Percentiles rank a stretch among this genome's conserved stretches.
Evolutionary conservation across 2,888 invertebrate genomes (phyloP).

Genomic region (Lasioglossum villosulum): DNA sequence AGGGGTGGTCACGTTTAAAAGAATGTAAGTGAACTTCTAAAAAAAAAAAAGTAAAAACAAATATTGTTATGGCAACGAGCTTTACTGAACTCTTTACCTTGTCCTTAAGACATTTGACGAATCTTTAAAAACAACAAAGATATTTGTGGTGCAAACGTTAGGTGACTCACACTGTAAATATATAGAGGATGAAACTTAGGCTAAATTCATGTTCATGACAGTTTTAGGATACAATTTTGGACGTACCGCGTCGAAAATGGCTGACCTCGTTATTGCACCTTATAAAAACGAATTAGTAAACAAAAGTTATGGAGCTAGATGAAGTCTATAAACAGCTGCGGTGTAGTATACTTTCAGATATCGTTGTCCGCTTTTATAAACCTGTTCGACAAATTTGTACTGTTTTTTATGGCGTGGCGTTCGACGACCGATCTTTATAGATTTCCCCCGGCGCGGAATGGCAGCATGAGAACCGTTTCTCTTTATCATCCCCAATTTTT

Average conservation of each 20-base stretch:
- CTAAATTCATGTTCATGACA: background rate
- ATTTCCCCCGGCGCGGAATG: background rate
- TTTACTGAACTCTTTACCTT: no score
- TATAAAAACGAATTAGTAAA: background rate
- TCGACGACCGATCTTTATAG: background rate
- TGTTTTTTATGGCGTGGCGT: background rate
- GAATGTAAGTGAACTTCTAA: no score
- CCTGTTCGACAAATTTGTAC: background rate
- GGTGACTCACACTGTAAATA: no score
- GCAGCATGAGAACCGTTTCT: background rate
- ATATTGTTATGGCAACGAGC: no score
- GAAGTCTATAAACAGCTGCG: background rate
- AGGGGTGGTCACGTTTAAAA: no score
- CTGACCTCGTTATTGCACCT: background rate
- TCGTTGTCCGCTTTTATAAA: background rate
- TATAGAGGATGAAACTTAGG: background rate
- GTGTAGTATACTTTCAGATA: background rate
- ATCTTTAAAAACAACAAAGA: no score
- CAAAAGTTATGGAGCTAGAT: background rate
- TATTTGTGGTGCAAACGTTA: no score
- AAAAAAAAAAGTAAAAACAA: no score
- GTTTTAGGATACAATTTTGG: background rate
- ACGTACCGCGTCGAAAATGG: no score
- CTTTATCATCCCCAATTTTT: background rate
- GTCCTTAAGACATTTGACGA: no score